Percentiles rank a stretch among this genome's conserved stretches.
These are phyloP conservation scores for Hiodon tergisus DNA, from an alignment of 2,113 vertebrate genomes.

Conservation along the genomic window DNA sequence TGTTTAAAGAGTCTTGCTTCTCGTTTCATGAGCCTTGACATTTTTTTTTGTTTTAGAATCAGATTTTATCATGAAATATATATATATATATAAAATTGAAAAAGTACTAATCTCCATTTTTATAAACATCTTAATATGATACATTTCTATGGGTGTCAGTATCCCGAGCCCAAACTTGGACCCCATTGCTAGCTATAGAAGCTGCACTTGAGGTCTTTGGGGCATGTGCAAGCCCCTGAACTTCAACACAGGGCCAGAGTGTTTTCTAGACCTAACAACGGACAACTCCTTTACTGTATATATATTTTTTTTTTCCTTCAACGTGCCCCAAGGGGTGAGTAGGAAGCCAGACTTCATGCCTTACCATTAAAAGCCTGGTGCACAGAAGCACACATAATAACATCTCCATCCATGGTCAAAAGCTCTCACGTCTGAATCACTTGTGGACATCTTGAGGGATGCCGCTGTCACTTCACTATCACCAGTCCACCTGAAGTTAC, in stretches of 20 bases:
- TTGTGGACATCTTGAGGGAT: background rate
- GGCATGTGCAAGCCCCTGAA: slow-evolving; percentile 7
- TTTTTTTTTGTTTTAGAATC: too few relatives aligned
- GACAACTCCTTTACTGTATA: slow-evolving; percentile 43
- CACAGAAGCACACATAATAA: slow-evolving; percentile 33
- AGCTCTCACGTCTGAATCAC: slow-evolving; percentile 40
- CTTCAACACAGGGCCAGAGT: slow-evolving; percentile 45
- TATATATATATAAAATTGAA: too few relatives aligned
- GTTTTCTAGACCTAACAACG: slow-evolving; percentile 40
- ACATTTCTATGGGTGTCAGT: background rate
- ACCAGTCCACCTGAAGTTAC: background rate
- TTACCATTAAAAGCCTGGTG: slow-evolving; percentile 8
- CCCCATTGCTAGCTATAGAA: background rate
- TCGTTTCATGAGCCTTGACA: too few relatives aligned
- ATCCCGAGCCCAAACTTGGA: background rate
- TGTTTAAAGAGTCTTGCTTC: too few relatives aligned
- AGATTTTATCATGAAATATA: too few relatives aligned
- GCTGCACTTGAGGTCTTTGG: too few relatives aligned
- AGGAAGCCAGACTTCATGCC: slow-evolving; percentile 34
- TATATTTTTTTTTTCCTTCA: slow-evolving; percentile 37
- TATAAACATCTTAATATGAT: background rate
- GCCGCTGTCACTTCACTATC: background rate
- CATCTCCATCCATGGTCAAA: slow-evolving; percentile 41
- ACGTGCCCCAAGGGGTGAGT: slow-evolving; percentile 29
- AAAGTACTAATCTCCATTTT: too few relatives aligned